These are phyloP conservation scores for Nautilus pompilius DNA, from an alignment of 1,140 invertebrate species.

Conservation along the genomic window DNA sequence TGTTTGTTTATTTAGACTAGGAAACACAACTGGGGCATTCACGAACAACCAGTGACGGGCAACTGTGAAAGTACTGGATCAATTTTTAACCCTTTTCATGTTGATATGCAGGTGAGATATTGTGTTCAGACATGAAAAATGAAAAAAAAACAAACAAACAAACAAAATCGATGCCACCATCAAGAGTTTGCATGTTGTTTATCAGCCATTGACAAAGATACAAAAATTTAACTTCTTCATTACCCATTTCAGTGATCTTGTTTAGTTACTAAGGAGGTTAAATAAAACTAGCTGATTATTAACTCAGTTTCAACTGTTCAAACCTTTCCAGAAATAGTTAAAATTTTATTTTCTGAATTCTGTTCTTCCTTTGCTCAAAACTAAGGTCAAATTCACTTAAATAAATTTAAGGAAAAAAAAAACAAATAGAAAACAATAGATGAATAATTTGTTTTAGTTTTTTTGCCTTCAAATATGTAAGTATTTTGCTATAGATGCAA, in stretches of 20 bases:
- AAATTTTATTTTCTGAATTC: not conserved
- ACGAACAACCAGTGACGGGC: constrained; percentile 83
- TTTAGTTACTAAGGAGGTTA: not conserved
- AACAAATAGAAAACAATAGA: no score
- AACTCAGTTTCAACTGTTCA: no score
- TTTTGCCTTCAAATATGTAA: no score
- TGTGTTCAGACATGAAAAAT: not conserved
- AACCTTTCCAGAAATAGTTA: no score
- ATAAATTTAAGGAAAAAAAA: no score
- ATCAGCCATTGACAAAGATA: not conserved
- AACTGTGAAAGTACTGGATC: constrained; percentile 87
- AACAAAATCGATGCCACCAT: not conserved
- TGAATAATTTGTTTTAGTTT: no score
- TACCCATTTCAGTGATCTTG: not conserved
- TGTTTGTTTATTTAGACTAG: constrained; percentile 66
- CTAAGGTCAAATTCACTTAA: no score
- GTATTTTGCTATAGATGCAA: no score
- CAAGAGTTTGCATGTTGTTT: not conserved
- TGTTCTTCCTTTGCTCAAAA: no score
- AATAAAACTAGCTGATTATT: not conserved
- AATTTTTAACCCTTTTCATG: constrained; percentile 90
- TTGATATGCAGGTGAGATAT: constrained; percentile 75
- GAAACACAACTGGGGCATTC: constrained; percentile 89
- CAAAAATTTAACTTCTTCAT: no score
- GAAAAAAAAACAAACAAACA: not conserved